Conservation (phyloP, 2,888 invertebrate species). For the Noctua comes region DNA sequence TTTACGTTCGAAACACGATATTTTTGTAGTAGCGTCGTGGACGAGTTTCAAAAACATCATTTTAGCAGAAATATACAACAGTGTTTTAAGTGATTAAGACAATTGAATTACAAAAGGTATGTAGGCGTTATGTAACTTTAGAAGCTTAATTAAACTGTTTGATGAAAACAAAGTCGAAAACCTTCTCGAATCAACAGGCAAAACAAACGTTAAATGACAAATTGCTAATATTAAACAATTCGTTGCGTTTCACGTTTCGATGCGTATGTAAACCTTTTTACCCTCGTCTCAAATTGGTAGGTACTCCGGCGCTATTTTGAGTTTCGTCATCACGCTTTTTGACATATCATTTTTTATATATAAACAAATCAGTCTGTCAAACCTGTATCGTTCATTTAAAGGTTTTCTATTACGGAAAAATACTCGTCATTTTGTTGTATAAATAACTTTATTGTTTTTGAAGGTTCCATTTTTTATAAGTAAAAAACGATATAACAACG, state of each 20-base stretch:
- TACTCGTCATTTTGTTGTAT: neutral
- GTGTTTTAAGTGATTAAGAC: neutral
- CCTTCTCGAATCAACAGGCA: neutral
- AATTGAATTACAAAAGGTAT: neutral
- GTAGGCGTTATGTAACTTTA: neutral
- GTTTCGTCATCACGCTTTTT: slow-evolving; percentile 33
- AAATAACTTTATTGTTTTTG: slow-evolving; percentile 17
- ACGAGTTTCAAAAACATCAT: neutral
- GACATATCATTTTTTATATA: slow-evolving; percentile 9
- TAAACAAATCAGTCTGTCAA: slow-evolving; percentile 38
- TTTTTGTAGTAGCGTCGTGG: neutral
- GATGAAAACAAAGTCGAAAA: neutral
- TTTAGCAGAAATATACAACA: neutral
- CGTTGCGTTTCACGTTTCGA: neutral
- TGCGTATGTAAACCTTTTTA: slow-evolving; percentile 1
- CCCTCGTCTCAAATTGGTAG: slow-evolving; percentile 6
- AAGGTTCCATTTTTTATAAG: neutral
- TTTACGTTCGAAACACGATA: too few relatives aligned
- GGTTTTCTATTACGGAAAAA: slow-evolving; percentile 14
- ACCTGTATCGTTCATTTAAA: slow-evolving; percentile 20
- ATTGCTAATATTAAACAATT: slow-evolving; percentile 26
- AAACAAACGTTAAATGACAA: slow-evolving; percentile 9
- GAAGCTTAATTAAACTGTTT: slow-evolving; percentile 21
- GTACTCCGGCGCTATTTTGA: slow-evolving; percentile 26
- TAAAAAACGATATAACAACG: neutral